Evolutionary conservation across 2,888 invertebrate species (phyloP).

Genomic region (Sphaerophoria taeniata): DNA sequence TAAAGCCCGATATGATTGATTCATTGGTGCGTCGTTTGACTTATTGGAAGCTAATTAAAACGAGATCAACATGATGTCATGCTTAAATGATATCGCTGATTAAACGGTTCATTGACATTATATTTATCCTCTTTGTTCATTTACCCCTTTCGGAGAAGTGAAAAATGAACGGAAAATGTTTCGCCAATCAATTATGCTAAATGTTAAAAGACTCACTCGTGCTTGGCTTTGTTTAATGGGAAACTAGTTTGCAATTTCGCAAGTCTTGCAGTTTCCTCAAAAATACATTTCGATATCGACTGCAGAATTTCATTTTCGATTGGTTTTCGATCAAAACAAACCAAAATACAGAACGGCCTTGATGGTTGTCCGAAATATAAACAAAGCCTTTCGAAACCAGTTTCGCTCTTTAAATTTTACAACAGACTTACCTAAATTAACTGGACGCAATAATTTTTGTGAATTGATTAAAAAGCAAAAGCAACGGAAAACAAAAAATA

Average conservation of each 20-base stretch:
- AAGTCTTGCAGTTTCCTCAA: no score
- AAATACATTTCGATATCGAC: no score
- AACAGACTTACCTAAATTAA: background rate
- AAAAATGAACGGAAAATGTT: no score
- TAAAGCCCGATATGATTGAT: background rate
- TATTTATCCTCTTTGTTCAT: background rate
- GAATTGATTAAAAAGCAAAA: background rate
- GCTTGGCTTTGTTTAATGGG: no score
- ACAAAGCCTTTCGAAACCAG: background rate
- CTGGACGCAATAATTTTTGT: background rate
- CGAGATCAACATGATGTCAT: conserved; percentile 25
- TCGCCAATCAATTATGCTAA: no score
- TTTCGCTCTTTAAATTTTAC: background rate
- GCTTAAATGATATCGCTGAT: background rate
- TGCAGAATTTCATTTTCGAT: background rate
- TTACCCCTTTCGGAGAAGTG: no score
- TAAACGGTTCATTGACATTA: conserved; percentile 11
- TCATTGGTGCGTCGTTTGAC: background rate
- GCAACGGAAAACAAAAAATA: background rate
- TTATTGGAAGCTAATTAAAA: background rate
- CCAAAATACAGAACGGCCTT: background rate
- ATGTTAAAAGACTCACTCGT: no score
- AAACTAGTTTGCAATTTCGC: no score
- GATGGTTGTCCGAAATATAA: background rate
- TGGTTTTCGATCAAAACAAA: background rate